Base-by-base conservation (phyloP, 53 echinoderm and acorn worm species). In the Echinarachnius parma region DNA sequence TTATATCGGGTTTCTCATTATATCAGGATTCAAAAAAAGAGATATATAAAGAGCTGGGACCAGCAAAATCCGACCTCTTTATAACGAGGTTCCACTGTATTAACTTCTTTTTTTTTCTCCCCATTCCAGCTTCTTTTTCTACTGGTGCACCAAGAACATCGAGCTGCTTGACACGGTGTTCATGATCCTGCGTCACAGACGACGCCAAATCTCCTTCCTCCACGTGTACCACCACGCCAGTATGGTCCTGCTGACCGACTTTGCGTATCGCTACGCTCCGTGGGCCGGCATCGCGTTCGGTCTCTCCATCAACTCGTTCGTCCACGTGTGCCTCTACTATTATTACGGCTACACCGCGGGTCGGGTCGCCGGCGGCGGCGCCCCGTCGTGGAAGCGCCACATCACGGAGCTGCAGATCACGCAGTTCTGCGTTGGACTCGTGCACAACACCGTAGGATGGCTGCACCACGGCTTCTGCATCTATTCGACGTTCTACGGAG, bases 131-230 rank as follows among this genome's bases (percentile, higher is more conserved):
- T 84, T 88, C 76, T 76, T 98, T 21, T 77, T 98, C 55, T 98
- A 98, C 77, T 88, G 85, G 79, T 42, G 75, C 25, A 75, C 80
- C 21, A 98, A 98, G 53, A 91, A 85, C 83, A 14, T 91, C 11
- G 98, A 98, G 68, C 98, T 98, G 26, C 75, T 98, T 13, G 98
- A 98, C 45, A 98, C 98, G 0, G 53, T 88, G 15, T 88, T 91
- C 86, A 98, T 98, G 98, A 86, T 98, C n/a, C 78, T 98, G 25
- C 98, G 98, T 4, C 98, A 98, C 62, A 84, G 75, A 42, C 78
- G 74, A 3, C 98, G 98, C 14, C 98, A 98, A 67, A 85, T 98
- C 18, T 91, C 91, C 4, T 91, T 90, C 59, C 91, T 98, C 5
- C 98, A 98, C 37, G 85, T 98, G 19, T 98, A 98, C 60, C 98